These are phyloP conservation scores for Caradrina clavipalpis DNA, from an alignment of 2,888 invertebrate genomes.

Conservation along the genomic window DNA sequence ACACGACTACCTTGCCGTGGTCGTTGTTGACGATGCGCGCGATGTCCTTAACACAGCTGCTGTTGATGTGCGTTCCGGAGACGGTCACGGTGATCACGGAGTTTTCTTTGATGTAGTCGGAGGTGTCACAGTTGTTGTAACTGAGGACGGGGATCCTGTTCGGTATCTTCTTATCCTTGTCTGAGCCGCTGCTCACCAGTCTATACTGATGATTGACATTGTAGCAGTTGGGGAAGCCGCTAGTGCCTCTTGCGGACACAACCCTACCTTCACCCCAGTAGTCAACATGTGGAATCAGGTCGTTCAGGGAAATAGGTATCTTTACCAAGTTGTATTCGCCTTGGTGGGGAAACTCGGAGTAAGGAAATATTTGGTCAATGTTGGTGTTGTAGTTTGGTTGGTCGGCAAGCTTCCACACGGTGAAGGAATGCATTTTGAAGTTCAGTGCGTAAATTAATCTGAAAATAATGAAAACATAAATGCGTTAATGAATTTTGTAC, in stretches of 20 bases:
- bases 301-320: conserved; percentile 57
- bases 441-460: background rate
- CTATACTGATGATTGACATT: conserved; percentile 69
- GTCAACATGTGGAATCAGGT: conserved; percentile 67
- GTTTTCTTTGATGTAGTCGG: conserved; percentile 67
- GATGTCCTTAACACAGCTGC: conserved; percentile 68
- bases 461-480: background rate
- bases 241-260: conserved; percentile 26
- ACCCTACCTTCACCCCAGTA: conserved; percentile 76
- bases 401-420: conserved; percentile 38
- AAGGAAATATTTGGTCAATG: conserved; percentile 67
- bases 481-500: too few species aligned
- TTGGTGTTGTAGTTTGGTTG: conserved; percentile 67
- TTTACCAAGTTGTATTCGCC: conserved; percentile 69
- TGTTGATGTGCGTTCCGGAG: conserved; percentile 66
- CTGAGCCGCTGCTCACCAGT: conserved; percentile 69
- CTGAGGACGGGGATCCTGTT: conserved; percentile 70
- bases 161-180: conserved; percentile 69
- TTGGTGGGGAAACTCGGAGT: conserved; percentile 71
- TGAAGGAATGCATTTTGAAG: conserved; percentile 24
- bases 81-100: conserved; percentile 69
- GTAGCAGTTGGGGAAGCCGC: conserved; percentile 22
- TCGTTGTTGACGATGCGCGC: conserved; percentile 67
- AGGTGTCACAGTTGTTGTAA: conserved; percentile 68
- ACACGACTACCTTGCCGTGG: conserved; percentile 66